These are phyloP conservation scores for Iselma pallidipennis DNA, from an alignment of 2,888 invertebrate genomes.

Conservation along the genomic window DNA sequence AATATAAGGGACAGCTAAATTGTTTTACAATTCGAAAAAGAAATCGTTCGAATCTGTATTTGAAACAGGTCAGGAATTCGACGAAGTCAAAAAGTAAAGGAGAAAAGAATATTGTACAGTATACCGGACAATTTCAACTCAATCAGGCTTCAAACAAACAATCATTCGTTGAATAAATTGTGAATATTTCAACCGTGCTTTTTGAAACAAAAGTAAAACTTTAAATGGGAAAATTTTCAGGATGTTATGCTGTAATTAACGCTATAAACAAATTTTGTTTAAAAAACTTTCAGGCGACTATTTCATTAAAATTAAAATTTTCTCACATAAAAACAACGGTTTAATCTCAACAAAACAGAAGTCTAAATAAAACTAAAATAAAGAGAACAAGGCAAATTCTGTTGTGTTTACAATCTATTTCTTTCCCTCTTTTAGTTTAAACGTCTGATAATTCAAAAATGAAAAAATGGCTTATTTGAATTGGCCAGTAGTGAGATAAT, in stretches of 20 bases:
- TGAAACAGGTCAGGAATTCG: too few species aligned
- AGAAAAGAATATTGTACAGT: too few species aligned
- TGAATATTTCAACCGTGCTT: neutral
- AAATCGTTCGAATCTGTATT: neutral
- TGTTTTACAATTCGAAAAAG: slow-evolving; percentile 12
- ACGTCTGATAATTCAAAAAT: neutral
- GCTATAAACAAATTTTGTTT: neutral
- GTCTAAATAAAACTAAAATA: too few species aligned
- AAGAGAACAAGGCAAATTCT: neutral
- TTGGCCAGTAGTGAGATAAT: neutral
- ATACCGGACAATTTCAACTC: too few species aligned
- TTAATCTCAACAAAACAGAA: neutral
- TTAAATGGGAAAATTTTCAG: neutral
- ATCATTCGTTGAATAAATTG: neutral
- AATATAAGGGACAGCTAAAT: slow-evolving; percentile 12
- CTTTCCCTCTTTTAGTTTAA: neutral
- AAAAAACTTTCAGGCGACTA: too few species aligned
- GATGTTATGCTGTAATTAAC: too few species aligned
- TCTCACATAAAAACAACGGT: neutral
- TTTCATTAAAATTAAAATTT: neutral
- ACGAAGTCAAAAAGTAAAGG: too few species aligned
- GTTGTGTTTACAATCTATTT: neutral
- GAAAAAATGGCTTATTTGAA: neutral
- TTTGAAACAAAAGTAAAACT: neutral
- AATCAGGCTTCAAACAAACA: too few species aligned